Evolutionary conservation across 2,797 vertebrate genomes (phyloP), one percentile per base, ranked within the genome.

Genomic region (Euphonia xanthogaster): DNA sequence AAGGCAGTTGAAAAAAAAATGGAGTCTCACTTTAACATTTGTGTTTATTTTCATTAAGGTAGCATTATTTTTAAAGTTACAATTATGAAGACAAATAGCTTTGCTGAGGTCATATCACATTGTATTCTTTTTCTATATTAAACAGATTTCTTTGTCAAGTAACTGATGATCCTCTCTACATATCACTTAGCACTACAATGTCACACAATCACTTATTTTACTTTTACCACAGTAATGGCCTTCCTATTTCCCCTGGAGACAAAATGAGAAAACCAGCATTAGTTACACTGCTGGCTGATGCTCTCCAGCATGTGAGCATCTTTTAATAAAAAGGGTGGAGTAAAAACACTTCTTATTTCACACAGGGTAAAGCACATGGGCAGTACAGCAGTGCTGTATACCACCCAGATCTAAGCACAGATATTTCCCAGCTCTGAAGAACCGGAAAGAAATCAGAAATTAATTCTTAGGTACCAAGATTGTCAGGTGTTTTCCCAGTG

Each of bases 281-380:
- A 95, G 61, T 73, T 94, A 73, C 35, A 28, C 31, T 78, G 51
- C 87, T 24, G 27, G 74, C 48, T 97, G 55, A 62, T 84, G 84
- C 93, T 90, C 68, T 75, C 40, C 48, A 72, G 82, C 65, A 50
- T 3, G n/a, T 7, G 1, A 65, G 53, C 50, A 79, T 76, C 86
- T 92, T 90, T 85, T 3, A 31, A 67, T 70, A 95, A 94, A 65
- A 86, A 83, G 51, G 68, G 39, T 95, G 80, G 12, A 61, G 82
- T 63, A 82, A 86, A 83, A 40, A 90, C 40, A 44, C 31, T 35
- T 62, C 51, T 71, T 20, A 75, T 76, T 75, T 57, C 42, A 21
- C 54, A 6, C 2, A 14, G 18, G 16, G 45, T 53, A 63, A 90
- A 48, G 57, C 27, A 80, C 13, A 31, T 0, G 0, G 28, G 25